Evolutionary conservation across 2,113 vertebrate genomes (phyloP).

Genomic region (Platichthys stellatus): DNA sequence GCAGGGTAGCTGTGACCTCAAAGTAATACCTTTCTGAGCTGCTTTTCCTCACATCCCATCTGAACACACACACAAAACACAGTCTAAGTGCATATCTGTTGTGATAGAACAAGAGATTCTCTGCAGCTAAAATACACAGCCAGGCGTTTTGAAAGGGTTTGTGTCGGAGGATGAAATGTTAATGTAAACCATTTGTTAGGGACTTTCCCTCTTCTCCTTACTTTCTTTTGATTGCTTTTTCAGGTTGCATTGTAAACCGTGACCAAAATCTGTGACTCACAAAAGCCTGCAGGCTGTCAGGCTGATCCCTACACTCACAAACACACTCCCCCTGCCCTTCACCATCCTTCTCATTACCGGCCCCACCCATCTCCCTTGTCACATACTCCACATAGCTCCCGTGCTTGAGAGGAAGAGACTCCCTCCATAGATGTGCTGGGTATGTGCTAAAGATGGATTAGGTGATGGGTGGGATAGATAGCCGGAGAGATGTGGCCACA

Average conservation of each 20-base stretch:
- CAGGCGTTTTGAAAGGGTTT: slow-evolving; percentile 14
- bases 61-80: slow-evolving; percentile 28
- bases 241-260: slow-evolving; percentile 1
- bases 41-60: slow-evolving; percentile 41
- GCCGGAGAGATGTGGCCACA: slow-evolving; percentile 22
- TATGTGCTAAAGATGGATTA: slow-evolving; percentile 31
- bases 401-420: slow-evolving; percentile 31
- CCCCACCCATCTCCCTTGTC: slow-evolving; percentile 23
- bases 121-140: slow-evolving; percentile 19
- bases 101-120: slow-evolving; percentile 16
- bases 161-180: slow-evolving; percentile 15
- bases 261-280: slow-evolving; percentile 8
- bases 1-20: slow-evolving; percentile 37
- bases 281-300: neutral
- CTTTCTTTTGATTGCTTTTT: neutral
- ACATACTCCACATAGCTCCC: slow-evolving; percentile 43
- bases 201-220: neutral
- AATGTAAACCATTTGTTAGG: slow-evolving; percentile 10
- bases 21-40: slow-evolving; percentile 23
- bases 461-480: slow-evolving; percentile 9
- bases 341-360: neutral
- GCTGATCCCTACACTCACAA: neutral
- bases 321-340: neutral
- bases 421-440: neutral
- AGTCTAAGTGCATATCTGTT: slow-evolving; percentile 37